Evolutionary conservation across 2,113 vertebrate species (phyloP).

Genomic region (Lepus europaeus): DNA sequence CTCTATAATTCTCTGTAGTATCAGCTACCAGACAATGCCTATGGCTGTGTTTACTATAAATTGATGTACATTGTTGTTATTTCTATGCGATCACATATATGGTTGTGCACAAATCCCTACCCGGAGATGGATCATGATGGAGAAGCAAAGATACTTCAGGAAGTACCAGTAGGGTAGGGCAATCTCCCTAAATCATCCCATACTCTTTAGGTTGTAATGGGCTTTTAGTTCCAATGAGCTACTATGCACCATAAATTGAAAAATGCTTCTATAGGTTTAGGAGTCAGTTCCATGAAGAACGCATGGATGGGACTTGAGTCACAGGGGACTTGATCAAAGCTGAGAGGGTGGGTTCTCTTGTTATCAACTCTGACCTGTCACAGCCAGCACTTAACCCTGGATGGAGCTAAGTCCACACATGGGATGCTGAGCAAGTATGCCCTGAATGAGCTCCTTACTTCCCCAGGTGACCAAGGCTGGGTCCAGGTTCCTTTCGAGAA

Average conservation of each 20-base stretch:
- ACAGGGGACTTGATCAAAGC: not conserved
- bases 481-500: not conserved
- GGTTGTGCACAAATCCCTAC: constrained; percentile 19
- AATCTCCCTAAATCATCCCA: constrained; percentile 14
- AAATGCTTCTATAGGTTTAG: not conserved
- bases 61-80: not conserved
- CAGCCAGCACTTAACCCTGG: not conserved
- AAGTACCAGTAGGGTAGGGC: no score
- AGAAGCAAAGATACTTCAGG: not conserved
- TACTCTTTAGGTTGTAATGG: not conserved
- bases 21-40: constrained; percentile 63
- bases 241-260: not conserved
- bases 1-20: constrained; percentile 65
- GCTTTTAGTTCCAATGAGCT: not conserved
- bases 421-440: not conserved
- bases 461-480: not conserved
- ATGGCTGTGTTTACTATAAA: constrained; percentile 16
- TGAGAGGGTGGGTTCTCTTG: not conserved
- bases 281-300: not conserved
- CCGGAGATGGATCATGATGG: constrained; percentile 43
- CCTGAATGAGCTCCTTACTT: not conserved
- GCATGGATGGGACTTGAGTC: not conserved
- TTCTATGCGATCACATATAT: not conserved
- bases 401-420: not conserved
- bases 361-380: not conserved